These are phyloP conservation scores for Cheiracanthium punctorium DNA, from an alignment of 2,888 invertebrate species.

Conservation along the genomic window DNA sequence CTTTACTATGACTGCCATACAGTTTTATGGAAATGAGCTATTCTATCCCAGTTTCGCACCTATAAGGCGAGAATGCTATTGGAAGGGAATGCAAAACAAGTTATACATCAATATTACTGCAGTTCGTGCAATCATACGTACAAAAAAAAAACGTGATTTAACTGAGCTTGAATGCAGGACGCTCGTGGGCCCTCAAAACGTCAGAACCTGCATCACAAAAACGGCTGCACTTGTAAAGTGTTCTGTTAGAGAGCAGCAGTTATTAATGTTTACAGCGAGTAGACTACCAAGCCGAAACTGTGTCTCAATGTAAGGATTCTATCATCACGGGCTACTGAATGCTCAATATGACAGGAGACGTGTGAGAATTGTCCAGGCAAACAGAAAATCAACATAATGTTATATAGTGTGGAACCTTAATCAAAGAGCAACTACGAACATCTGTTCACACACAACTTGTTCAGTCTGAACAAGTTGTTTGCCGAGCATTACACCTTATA, in stretches of 20 bases:
- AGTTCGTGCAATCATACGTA: not conserved
- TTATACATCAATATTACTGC: not conserved
- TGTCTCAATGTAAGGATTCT: not conserved
- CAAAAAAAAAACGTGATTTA: not conserved
- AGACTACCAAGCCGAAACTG: not conserved
- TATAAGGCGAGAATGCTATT: not conserved
- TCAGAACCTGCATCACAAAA: not conserved
- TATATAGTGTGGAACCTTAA: constrained; percentile 6
- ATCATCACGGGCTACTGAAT: constrained; percentile 27
- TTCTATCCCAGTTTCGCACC: not conserved
- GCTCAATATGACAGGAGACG: constrained; percentile 12
- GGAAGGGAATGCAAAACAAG: not conserved
- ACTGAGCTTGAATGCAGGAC: constrained; percentile 18
- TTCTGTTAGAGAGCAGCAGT: constrained; percentile 24
- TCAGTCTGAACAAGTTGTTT: constrained; percentile 7
- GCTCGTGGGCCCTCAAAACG: constrained; percentile 21
- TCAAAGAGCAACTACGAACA: constrained; percentile 9
- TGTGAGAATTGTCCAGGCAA: constrained; percentile 16
- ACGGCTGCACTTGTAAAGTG: constrained; percentile 24
- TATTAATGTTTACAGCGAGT: not conserved
- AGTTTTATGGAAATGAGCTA: not conserved
- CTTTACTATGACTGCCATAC: not conserved
- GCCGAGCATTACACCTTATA: constrained; percentile 4
- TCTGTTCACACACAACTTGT: no score
- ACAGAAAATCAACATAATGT: constrained; percentile 10